These are phyloP conservation scores for Xylota sylvarum DNA, from an alignment of 2,888 invertebrate species.

Conservation along the genomic window DNA sequence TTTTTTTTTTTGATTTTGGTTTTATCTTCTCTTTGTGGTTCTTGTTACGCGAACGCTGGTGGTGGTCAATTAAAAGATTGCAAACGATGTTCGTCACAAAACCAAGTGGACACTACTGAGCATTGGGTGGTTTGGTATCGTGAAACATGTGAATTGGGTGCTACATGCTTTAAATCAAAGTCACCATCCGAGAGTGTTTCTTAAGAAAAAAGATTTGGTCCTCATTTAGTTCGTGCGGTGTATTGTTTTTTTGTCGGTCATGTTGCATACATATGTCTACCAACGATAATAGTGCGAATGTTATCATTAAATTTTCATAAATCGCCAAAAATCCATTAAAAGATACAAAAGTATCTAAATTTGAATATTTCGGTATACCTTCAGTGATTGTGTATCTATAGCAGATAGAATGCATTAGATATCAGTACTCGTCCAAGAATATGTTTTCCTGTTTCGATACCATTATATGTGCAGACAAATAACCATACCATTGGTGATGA, in stretches of 20 bases:
- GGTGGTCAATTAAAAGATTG: conserved; percentile 45
- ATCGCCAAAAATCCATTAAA: background rate
- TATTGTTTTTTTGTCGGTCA: conserved; percentile 10
- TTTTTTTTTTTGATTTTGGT: conserved; percentile 15
- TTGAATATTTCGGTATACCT: background rate
- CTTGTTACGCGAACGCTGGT: conserved; percentile 12
- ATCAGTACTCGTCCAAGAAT: conserved; percentile 2
- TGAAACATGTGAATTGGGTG: conserved; percentile 51
- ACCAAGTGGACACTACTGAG: conserved; percentile 45
- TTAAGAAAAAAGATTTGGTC: conserved; percentile 1
- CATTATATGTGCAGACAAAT: conserved; percentile 37
- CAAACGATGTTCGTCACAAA: conserved; percentile 16
- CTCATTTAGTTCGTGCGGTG: background rate
- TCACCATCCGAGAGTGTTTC: background rate
- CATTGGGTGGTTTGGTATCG: conserved; percentile 41
- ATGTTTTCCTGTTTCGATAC: conserved; percentile 42
- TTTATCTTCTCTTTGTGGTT: background rate
- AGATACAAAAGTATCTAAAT: conserved; percentile 54
- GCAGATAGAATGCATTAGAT: background rate
- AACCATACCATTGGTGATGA: conserved; percentile 58
- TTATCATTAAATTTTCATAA: background rate
- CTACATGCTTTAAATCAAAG: conserved; percentile 28
- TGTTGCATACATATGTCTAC: background rate
- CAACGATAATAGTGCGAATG: background rate
- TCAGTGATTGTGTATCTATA: conserved; percentile 44